Evolutionary conservation across 35 echinoderm and acorn worm genomes (phyloP).

Genomic region (Lytechinus pictus): DNA sequence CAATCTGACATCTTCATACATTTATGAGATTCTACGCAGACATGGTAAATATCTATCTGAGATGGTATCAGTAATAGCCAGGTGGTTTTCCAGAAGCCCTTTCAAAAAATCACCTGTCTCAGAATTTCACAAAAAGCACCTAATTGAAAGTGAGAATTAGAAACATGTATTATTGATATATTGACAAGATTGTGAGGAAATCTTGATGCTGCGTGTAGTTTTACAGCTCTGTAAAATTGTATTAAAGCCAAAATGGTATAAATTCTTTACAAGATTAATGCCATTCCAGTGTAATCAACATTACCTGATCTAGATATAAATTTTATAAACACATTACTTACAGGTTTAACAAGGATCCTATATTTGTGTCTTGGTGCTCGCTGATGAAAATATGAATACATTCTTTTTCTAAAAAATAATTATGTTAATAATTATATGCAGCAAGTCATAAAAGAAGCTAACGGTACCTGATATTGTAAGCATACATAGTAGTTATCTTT

Average conservation of each 20-base stretch:
- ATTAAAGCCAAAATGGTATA: background rate
- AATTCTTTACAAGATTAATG: background rate
- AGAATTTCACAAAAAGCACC: background rate
- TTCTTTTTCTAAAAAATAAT: no score
- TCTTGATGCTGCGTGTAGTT: background rate
- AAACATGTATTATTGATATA: background rate
- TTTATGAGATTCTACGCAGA: constrained; percentile 89
- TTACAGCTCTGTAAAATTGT: background rate
- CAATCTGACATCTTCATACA: constrained; percentile 86
- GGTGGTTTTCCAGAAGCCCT: background rate
- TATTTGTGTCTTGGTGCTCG: no score
- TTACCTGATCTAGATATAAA: background rate
- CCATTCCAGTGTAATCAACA: background rate
- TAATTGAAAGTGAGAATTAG: background rate
- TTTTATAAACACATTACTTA: no score
- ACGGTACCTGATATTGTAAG: background rate
- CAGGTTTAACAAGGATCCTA: no score
- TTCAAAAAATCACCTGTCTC: background rate
- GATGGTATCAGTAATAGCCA: background rate
- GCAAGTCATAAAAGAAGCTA: background rate
- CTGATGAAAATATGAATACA: no score
- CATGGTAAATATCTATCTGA: constrained; percentile 73
- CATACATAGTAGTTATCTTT: background rate
- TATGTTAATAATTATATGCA: background rate
- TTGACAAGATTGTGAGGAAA: background rate